Evolutionary conservation across 1,140 invertebrate species (phyloP).

Genomic region (Rhizoglyphus robini): DNA sequence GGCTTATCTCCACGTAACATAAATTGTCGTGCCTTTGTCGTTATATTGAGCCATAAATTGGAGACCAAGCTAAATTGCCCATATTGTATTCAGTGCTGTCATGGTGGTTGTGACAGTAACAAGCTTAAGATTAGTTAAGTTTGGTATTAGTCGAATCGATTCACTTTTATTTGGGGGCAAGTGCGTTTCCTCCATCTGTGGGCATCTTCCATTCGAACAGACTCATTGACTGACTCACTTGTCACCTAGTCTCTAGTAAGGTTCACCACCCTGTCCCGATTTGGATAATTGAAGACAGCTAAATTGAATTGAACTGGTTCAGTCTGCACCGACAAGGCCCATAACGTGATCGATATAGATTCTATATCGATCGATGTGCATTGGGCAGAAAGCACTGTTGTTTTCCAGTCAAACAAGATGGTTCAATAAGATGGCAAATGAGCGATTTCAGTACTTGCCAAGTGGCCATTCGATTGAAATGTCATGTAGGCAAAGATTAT

Average conservation of each 20-base stretch:
- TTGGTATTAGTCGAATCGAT: neutral
- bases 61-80: neutral
- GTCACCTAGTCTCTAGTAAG: slow-evolving; percentile 7
- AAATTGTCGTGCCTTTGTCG: neutral
- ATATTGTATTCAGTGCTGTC: neutral
- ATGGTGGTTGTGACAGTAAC: neutral
- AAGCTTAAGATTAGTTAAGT: slow-evolving; percentile 5
- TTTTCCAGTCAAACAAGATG: neutral
- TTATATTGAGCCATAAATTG: slow-evolving; percentile 12
- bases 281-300: neutral
- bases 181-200: neutral
- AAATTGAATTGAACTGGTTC: neutral
- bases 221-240: neutral
- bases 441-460: neutral
- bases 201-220: neutral
- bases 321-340: too few species aligned
- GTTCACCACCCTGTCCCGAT: neutral
- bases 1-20: slow-evolving; percentile 3
- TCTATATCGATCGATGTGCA: too few species aligned
- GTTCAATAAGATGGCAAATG: too few species aligned
- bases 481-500: neutral
- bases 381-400: neutral
- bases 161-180: neutral
- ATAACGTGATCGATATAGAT: too few species aligned
- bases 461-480: slow-evolving; percentile 1